Conservation (phyloP, 2,113 vertebrate genomes). For the Mionectes macconnelli region DNA sequence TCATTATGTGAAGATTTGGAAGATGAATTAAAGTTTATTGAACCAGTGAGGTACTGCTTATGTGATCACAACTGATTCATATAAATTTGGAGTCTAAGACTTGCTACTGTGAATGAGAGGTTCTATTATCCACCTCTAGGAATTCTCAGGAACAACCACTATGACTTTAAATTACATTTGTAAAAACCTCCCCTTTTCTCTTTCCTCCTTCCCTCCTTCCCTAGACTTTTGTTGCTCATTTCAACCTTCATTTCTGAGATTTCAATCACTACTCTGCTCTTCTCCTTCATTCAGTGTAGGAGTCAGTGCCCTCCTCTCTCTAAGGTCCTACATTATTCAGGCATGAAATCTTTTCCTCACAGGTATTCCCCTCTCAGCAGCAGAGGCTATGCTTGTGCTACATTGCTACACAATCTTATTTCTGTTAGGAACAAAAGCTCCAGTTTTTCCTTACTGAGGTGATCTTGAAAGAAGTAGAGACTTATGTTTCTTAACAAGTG, state of each 20-base stretch:
- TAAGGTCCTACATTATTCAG: not conserved
- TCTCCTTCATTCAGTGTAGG: not conserved
- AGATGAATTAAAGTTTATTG: not conserved
- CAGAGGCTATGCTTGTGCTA: not conserved
- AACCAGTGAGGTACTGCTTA: not conserved
- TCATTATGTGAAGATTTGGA: not conserved
- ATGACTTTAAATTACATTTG: not conserved
- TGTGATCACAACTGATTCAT: not conserved
- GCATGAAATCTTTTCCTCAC: not conserved
- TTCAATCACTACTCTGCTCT: not conserved
- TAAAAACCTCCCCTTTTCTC: not conserved
- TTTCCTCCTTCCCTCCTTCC: not conserved
- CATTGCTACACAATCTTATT: not conserved
- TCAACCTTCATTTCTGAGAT: not conserved
- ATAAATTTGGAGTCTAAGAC: not conserved
- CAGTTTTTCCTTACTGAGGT: not conserved
- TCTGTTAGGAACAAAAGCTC: not conserved
- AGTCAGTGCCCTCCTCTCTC: not conserved
- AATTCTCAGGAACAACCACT: not conserved
- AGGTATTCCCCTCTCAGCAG: not conserved
- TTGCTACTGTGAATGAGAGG: not conserved
- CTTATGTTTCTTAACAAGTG: not conserved
- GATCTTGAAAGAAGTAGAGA: not conserved
- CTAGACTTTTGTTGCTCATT: not conserved
- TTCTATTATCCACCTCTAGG: not conserved